Evolutionary conservation across 2,797 vertebrate species (phyloP), one percentile per base, ranked within the genome.

Genomic region (Melanogrammus aeglefinus): DNA sequence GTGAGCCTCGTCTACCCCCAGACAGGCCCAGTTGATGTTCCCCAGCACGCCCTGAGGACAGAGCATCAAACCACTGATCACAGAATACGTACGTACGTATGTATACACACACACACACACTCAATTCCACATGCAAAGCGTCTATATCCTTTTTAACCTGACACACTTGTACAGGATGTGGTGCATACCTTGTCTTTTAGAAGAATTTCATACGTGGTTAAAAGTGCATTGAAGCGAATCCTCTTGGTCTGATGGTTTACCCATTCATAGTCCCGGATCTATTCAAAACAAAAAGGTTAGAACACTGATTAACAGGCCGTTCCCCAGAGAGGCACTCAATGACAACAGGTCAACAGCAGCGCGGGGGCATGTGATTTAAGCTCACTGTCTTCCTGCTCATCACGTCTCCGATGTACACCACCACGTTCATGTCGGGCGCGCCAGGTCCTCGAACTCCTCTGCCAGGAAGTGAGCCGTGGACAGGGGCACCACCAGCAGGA

Each of bases 231-330:
- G 91, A 99, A 99, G 79, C 97, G 98, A 83, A 99, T 92, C 81
- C 97, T 96, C 89, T 99, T 99, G 6, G 96, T 98, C 87, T 99
- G 97, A 85, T 96, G 96, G 88, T 99, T 97, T 88, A 98, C 95
- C 98, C 98, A 99, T 84, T 99, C 98, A 74, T 99, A 99, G 85
- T 99, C 98, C 6, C 98, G 96, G 82, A 99, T 99, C 98, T 99
- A 81, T 66, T 70, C 1, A 75, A 44, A 77, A 82, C 82, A 77
- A 81, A n/a, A 12, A 14, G 74, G 27, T 10, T 27, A 51, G 5
- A 7, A 27, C 2, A 14, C 0, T 33, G 18, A 66, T 1, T 0
- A 76, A 2, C 4, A 39, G 72, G 57, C 6, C 10, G 14, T 29
- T 21, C 2, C 24, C 1, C 1, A 10, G 21, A 63, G 72, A 41